Percentiles rank a stretch among this genome's conserved stretches.
These are phyloP conservation scores for Melanerpes aurifrons DNA, from an alignment of 2,113 vertebrate genomes.

Conservation along the genomic window DNA sequence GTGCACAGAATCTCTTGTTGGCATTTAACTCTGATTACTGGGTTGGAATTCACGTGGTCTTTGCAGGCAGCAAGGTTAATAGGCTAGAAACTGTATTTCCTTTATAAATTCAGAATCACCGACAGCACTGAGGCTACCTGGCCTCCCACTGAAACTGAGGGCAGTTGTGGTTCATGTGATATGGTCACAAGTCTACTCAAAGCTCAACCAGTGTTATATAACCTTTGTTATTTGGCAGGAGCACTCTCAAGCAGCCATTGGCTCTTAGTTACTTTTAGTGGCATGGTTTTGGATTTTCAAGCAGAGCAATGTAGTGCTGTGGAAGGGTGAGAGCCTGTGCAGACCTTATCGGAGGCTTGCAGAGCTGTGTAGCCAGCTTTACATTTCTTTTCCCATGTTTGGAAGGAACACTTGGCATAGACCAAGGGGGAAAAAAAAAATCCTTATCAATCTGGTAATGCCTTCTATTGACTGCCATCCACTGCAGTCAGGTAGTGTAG, in stretches of 20 bases:
- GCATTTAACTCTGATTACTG: not conserved
- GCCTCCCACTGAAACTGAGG: not conserved
- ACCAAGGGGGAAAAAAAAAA: constrained; percentile 6
- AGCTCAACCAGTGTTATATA: not conserved
- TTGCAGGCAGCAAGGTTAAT: not conserved
- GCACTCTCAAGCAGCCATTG: not conserved
- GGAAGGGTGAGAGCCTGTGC: not conserved
- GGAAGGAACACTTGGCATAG: not conserved
- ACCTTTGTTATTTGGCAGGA: not conserved
- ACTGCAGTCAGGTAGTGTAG: not conserved
- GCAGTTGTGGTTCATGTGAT: constrained; percentile 33
- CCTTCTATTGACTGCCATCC: not conserved
- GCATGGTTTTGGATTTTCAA: not conserved
- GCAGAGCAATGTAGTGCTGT: not conserved
- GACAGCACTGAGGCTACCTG: not conserved
- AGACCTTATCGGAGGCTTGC: not conserved
- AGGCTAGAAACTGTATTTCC: not conserved
- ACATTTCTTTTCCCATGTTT: not conserved
- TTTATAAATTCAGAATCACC: not conserved
- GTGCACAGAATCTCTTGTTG: not conserved
- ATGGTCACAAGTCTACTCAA: constrained; percentile 39
- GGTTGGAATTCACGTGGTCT: fast-evolving
- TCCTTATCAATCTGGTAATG: constrained; percentile 3
- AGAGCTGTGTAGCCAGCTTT: not conserved
- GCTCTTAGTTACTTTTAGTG: not conserved